phyloP scores from a whole-genome alignment of 2,888 invertebrate genomes.

The Drosophila testacea region DNA sequence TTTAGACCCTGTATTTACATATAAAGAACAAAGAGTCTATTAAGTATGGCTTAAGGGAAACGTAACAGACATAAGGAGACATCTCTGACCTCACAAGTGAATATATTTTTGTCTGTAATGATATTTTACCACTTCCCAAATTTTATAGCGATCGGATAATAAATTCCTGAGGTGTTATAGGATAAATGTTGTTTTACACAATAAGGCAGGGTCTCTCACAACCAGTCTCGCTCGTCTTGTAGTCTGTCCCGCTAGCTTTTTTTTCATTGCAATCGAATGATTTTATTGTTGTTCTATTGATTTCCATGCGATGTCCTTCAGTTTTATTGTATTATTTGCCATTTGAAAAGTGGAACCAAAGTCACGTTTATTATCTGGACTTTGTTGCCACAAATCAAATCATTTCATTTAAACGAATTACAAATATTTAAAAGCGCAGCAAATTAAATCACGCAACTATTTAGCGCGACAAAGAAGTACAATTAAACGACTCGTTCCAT shows the following conservation, averaged over 20 bases:
- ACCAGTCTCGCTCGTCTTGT: no score
- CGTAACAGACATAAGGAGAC: background rate
- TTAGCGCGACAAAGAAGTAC: constrained; percentile 61
- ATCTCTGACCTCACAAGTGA: background rate
- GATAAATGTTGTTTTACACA: no score
- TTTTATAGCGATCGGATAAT: no score
- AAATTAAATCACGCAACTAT: constrained; percentile 75
- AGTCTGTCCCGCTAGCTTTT: background rate
- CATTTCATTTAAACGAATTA: constrained; percentile 70
- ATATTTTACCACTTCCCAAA: no score
- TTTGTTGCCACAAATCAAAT: constrained; percentile 59
- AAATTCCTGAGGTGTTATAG: no score
- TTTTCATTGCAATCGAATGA: constrained; percentile 22
- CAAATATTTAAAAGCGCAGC: constrained; percentile 68
- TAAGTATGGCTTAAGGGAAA: no score
- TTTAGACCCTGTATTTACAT: background rate
- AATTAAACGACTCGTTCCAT: constrained; percentile 49
- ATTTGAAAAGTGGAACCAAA: background rate
- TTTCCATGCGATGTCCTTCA: constrained; percentile 5
- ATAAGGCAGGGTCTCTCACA: no score
- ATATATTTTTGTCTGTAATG: no score
- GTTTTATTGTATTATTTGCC: background rate
- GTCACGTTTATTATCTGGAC: constrained; percentile 8
- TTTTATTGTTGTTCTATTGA: constrained; percentile 23
- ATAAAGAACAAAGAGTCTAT: no score